Conservation (phyloP, 2,113 vertebrate species). For the Marmota monax region DNA sequence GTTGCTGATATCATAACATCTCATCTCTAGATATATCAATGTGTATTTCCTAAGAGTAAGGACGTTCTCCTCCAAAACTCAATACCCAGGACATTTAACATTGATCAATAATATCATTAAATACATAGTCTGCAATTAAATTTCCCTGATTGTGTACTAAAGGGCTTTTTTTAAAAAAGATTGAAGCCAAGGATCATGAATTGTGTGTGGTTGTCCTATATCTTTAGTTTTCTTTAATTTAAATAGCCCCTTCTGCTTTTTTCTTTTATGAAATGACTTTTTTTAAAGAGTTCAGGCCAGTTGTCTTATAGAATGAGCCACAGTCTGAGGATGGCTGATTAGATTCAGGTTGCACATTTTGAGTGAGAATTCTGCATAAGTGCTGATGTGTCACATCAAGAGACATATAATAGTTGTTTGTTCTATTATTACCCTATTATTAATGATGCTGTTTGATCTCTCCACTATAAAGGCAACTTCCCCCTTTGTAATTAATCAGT, state of each 20-base stretch:
- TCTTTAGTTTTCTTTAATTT: neutral
- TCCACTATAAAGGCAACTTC: conserved; percentile 5
- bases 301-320: conserved; percentile 35
- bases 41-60: conserved; percentile 42
- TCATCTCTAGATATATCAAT: neutral
- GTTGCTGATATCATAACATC: neutral
- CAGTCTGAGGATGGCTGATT: neutral
- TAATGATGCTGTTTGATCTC: conserved; percentile 59
- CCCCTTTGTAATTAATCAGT: conserved; percentile 58
- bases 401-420: conserved; percentile 5
- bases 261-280: conserved; percentile 6
- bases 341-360: neutral
- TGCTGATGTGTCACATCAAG: neutral
- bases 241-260: neutral
- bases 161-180: neutral
- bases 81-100: conserved; percentile 42
- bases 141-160: conserved; percentile 26
- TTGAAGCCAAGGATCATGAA: neutral
- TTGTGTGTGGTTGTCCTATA: too few species aligned
- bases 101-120: neutral
- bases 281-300: conserved; percentile 20
- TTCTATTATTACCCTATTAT: neutral
- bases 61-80: neutral
- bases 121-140: neutral
- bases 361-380: neutral